Evolutionary conservation across 1,140 invertebrate genomes (phyloP).

Genomic region (Leguminivora glycinivorella): DNA sequence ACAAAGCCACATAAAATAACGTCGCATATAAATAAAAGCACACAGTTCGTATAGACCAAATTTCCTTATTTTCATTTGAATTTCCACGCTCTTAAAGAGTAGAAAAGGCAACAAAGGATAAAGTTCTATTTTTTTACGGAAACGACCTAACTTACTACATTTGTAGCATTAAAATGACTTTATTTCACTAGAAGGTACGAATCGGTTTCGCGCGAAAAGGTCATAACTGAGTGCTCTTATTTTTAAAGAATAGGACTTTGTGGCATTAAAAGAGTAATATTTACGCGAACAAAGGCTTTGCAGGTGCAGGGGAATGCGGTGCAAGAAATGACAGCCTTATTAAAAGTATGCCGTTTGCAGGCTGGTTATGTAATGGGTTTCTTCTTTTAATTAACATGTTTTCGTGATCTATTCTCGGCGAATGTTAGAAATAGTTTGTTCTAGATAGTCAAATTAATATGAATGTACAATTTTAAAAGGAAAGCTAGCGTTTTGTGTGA

Average conservation of each 20-base stretch:
- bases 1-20: too few species aligned
- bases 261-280: neutral
- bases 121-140: neutral
- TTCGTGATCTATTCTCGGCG: neutral
- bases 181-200: neutral
- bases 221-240: neutral
- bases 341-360: conserved; percentile 14
- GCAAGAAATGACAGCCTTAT: conserved; percentile 2
- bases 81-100: neutral
- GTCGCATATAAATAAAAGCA: neutral
- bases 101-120: neutral
- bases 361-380: neutral
- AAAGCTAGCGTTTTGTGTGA: too few species aligned
- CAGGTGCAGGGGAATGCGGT: neutral
- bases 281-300: neutral
- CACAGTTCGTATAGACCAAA: neutral
- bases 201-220: neutral
- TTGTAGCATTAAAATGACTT: neutral
- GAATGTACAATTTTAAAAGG: too few species aligned
- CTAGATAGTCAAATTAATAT: too few species aligned
- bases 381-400: neutral
- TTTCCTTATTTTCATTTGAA: neutral
- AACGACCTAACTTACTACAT: neutral
- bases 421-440: neutral
- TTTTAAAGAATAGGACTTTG: neutral